A percentile compares a stretch with the other conserved stretches of the same genome.
phyloP scores from a whole-genome alignment of 2,113 vertebrate genomes.

The Triplophysa tibetana region DNA sequence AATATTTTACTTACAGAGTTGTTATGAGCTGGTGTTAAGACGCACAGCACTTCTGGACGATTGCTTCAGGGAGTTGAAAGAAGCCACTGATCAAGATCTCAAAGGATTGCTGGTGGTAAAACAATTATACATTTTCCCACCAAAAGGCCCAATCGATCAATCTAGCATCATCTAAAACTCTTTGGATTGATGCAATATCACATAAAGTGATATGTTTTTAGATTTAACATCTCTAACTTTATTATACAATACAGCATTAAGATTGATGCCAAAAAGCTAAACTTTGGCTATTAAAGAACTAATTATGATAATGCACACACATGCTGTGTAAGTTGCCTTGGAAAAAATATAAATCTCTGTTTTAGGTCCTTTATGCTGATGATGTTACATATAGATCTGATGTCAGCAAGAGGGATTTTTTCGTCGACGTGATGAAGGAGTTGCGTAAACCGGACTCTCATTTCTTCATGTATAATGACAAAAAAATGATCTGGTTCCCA shows the following conservation, averaged over 20 bases:
- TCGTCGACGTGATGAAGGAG: constrained; percentile 70
- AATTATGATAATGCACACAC: no score
- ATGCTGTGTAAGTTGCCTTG: no score
- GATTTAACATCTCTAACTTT: no score
- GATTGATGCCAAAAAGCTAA: no score
- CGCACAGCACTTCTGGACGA: constrained; percentile 68
- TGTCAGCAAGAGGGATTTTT: constrained; percentile 72
- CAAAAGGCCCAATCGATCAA: background rate
- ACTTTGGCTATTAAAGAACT: no score
- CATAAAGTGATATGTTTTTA: no score
- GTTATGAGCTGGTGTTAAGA: constrained; percentile 51
- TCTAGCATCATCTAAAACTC: background rate
- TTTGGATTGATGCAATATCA: background rate
- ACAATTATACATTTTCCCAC: background rate
- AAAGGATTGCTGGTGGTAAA: constrained; percentile 50
- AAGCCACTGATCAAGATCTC: constrained; percentile 52
- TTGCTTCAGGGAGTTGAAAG: constrained; percentile 60
- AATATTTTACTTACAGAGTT: background rate
- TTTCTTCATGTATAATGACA: constrained; percentile 70
- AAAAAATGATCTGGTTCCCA: constrained; percentile 77
- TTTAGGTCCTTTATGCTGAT: constrained; percentile 74
- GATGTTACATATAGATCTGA: constrained; percentile 40
- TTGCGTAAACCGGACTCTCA: constrained; percentile 67
- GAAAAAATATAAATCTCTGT: background rate
- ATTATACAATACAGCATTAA: no score